These are phyloP conservation scores for Willowsia nigromaculata DNA, from an alignment of 2,888 invertebrate species.

Conservation along the genomic window DNA sequence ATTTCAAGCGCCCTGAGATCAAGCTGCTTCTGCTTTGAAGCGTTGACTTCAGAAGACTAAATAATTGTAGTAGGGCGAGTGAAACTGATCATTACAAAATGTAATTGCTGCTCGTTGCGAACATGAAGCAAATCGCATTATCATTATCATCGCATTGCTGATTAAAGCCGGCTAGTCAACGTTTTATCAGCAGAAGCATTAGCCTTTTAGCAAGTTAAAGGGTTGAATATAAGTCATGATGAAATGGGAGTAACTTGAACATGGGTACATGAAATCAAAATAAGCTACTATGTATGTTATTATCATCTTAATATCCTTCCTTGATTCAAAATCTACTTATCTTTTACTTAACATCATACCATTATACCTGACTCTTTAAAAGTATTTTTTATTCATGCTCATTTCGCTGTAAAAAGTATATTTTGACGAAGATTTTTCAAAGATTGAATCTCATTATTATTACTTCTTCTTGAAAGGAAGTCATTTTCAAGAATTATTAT, in stretches of 20 bases:
- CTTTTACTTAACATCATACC: neutral
- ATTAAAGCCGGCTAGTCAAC: conserved; percentile 29
- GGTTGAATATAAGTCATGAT: too few relatives aligned
- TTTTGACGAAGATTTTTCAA: neutral
- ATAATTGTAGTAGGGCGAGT: neutral
- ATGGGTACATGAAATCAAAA: neutral
- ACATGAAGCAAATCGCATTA: neutral
- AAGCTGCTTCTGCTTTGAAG: conserved; percentile 59
- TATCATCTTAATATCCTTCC: too few relatives aligned
- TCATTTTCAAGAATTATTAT: neutral
- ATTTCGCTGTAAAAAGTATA: too few relatives aligned
- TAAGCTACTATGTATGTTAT: too few relatives aligned
- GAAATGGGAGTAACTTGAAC: neutral
- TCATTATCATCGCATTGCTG: neutral
- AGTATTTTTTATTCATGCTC: too few relatives aligned
- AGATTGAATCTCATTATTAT: too few relatives aligned
- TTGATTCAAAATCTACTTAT: neutral
- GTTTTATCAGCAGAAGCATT: neutral
- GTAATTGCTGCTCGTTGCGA: conserved; percentile 2
- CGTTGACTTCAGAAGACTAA: conserved; percentile 62
- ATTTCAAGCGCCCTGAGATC: conserved; percentile 49
- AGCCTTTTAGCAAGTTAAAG: neutral
- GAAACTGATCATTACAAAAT: conserved; percentile 49
- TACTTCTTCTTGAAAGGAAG: neutral
- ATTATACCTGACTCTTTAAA: neutral